Conservation (phyloP, 1,140 invertebrate genomes). For the Drosophila ercepeae region DNA sequence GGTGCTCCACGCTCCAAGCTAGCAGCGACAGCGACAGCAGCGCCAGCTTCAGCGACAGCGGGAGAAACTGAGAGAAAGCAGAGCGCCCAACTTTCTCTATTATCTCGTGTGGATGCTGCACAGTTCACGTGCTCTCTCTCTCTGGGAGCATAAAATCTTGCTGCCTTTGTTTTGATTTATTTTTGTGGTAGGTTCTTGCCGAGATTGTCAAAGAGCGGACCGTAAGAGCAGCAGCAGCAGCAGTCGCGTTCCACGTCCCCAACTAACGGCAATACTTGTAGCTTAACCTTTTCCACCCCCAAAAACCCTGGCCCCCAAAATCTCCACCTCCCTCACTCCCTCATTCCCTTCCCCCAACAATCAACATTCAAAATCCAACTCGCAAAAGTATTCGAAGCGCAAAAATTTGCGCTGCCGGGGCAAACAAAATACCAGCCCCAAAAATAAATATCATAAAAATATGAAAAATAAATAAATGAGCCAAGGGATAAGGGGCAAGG, state of each 20-base stretch:
- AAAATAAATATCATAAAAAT: constrained; percentile 77
- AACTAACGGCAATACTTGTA: constrained; percentile 55
- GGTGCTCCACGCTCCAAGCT: constrained; percentile 18
- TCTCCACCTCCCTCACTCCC: background rate
- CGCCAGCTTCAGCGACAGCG: constrained; percentile 7
- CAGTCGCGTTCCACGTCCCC: constrained; percentile 18
- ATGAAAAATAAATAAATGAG: constrained; percentile 78
- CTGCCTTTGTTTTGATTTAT: constrained; percentile 71
- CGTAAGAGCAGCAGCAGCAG: constrained; percentile 35
- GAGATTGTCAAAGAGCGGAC: constrained; percentile 67
- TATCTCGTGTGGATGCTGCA: constrained; percentile 70
- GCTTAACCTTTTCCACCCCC: constrained; percentile 35
- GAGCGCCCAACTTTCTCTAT: constrained; percentile 45
- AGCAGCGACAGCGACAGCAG: constrained; percentile 1
- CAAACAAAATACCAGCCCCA: constrained; percentile 50
- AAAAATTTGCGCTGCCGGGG: constrained; percentile 46
- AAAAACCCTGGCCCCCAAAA: background rate
- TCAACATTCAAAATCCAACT: constrained; percentile 40
- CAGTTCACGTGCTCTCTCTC: constrained; percentile 6
- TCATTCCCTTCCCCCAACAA: constrained; percentile 1
- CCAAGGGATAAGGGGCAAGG: background rate
- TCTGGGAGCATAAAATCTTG: constrained; percentile 2
- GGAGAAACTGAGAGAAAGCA: constrained; percentile 43
- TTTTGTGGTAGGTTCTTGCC: constrained; percentile 72
- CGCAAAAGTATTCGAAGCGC: constrained; percentile 49